Conservation (phyloP, 37 sponge, comb jelly and placozoan genomes). For the Ephydatia muelleri region DNA sequence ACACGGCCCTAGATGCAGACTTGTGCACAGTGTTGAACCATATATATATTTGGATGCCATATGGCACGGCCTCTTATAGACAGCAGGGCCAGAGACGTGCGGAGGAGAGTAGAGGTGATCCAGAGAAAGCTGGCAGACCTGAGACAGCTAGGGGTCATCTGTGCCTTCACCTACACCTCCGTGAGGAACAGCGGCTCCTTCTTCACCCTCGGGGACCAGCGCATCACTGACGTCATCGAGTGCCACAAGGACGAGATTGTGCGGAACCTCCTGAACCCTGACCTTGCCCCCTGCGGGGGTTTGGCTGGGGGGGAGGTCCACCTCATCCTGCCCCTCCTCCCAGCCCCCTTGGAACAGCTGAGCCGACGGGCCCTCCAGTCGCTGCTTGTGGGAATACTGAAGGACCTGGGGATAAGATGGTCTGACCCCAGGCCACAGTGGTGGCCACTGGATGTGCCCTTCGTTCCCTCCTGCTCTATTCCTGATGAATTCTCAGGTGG, state of each 20-base stretch:
- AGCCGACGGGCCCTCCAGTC: conserved; percentile 32
- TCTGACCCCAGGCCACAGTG: conserved; percentile 58
- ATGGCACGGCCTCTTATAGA: conserved; percentile 5
- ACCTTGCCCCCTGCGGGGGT: background rate
- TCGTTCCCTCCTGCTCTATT: conserved; percentile 35
- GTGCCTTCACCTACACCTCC: conserved; percentile 65
- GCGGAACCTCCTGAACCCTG: conserved; percentile 23
- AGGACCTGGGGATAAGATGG: conserved; percentile 63
- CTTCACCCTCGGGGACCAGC: conserved; percentile 55
- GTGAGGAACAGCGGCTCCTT: conserved; percentile 61
- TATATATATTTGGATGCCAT: background rate
- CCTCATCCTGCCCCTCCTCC: conserved; percentile 58
- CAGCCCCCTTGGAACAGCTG: conserved; percentile 51
- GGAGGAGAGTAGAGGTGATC: conserved; percentile 64
- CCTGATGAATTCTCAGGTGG: conserved; percentile 56
- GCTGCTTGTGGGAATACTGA: conserved; percentile 62
- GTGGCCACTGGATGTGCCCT: conserved; percentile 68
- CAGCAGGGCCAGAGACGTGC: conserved; percentile 48
- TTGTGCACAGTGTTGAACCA: no score
- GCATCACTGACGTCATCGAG: conserved; percentile 69
- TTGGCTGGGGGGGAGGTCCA: conserved; percentile 37
- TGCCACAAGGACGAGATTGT: conserved; percentile 54
- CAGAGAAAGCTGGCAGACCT: conserved; percentile 71
- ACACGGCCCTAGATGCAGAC: no score
- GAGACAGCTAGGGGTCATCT: conserved; percentile 57